Evolutionary conservation across 1,140 invertebrate species (phyloP), one percentile per base, ranked within the genome.

Genomic region (Plodia interpunctella): DNA sequence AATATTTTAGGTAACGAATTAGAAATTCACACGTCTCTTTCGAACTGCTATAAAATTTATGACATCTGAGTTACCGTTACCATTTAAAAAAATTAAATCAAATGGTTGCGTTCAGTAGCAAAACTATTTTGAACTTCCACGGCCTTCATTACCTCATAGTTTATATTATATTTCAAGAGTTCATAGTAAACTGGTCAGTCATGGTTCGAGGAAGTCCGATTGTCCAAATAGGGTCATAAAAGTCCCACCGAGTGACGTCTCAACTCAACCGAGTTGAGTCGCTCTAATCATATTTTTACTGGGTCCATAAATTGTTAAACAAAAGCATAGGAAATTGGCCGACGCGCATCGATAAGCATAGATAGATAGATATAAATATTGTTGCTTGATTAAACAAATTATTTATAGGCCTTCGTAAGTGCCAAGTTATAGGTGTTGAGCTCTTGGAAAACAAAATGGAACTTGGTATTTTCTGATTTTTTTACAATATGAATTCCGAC

Each of bases 221-320:
- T 78, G 69, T 62, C 63, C 66, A 76, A 84, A 77, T 80, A 69
- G 72, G 77, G 70, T 68, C 72, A 76, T 85, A 83, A 81, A 87
- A 71, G 72, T 74, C 72, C 74, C 66, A 62, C 71, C 70, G 80
- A 76, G 70, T 76, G 73, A 83, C 72, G 78, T 73, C 21, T 25
- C 21, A 74, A 80, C 21, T 25, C 21, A 74, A 80, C 78, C 70
- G 66, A 55, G 54, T 56, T 10, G 71, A 25, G 21, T 70, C 66
- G 68, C 60, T 69, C 76, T 82, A 70, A 76, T 80, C 76, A 85
- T 78, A 76, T 77, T 85, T 84, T 85, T 81, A 83, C 66, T 63
- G 72, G 64, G 58, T 57, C 63, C 76, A 80, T 80, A 81, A 81
- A 77, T 81, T 79, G 76, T 63, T 66, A 59, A 75, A 70, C 66